phyloP scores from a whole-genome alignment of 2,113 vertebrate genomes.

The Lipophrys pholis region DNA sequence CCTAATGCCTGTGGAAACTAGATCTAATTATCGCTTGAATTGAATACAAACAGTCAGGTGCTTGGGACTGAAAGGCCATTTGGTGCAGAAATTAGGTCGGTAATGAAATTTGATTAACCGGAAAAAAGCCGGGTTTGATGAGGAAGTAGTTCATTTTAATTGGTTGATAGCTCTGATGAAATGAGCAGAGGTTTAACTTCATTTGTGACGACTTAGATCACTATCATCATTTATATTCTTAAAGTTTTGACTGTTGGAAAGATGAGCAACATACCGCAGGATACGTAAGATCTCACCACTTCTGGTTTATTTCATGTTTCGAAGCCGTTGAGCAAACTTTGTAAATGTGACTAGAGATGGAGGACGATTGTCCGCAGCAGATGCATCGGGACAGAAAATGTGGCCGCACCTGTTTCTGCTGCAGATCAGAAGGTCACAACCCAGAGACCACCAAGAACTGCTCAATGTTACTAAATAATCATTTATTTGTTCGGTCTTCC shows the following conservation, averaged over 20 bases:
- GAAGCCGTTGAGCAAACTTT: no score
- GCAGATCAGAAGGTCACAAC: conserved; percentile 36
- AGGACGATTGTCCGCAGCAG: conserved; percentile 56
- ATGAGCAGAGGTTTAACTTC: conserved; percentile 6
- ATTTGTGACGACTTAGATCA: conserved; percentile 1
- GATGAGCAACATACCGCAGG: background rate
- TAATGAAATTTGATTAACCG: conserved; percentile 16
- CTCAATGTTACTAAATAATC: no score
- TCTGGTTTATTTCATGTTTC: no score
- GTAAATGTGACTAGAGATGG: conserved; percentile 11
- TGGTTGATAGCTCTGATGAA: conserved; percentile 24
- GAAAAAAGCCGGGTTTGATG: background rate
- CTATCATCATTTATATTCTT: background rate
- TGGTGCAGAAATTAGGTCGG: conserved; percentile 4
- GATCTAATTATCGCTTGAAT: conserved; percentile 27
- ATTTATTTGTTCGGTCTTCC: no score
- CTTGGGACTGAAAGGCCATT: conserved; percentile 4
- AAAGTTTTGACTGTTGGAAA: background rate
- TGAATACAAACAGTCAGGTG: conserved; percentile 23
- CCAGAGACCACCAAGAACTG: conserved; percentile 63
- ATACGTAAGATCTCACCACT: no score
- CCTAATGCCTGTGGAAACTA: background rate
- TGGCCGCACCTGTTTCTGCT: conserved; percentile 68
- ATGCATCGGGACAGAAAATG: no score
- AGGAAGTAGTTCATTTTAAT: background rate